Percentiles rank a stretch among this genome's conserved stretches.
phyloP scores from a whole-genome alignment of 2,113 vertebrate genomes.

The Gracilinanus agilis region DNA sequence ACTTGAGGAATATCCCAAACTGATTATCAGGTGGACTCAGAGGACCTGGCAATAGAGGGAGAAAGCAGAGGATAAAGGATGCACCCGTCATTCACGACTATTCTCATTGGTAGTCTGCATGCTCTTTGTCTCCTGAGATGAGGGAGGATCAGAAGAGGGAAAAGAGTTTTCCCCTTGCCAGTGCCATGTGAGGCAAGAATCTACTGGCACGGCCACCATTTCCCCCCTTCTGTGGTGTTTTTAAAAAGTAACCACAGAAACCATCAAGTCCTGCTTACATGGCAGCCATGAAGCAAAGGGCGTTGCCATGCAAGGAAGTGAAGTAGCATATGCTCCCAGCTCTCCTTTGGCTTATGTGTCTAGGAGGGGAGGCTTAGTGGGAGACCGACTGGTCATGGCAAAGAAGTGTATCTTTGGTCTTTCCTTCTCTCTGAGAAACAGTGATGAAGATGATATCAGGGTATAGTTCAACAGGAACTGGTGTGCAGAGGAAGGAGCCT shows the following conservation, averaged over 20 bases:
- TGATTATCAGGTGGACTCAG: conserved; percentile 27
- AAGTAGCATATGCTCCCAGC: neutral
- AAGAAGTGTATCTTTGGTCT: neutral
- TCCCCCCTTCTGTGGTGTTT: neutral
- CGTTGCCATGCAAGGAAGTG: neutral
- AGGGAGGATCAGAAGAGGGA: neutral
- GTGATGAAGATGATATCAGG: neutral
- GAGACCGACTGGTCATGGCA: neutral
- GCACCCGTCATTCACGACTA: neutral
- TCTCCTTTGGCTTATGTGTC: neutral
- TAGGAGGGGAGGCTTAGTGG: neutral
- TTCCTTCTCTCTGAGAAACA: neutral
- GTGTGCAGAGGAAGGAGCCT: no score
- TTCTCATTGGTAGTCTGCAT: conserved; percentile 19
- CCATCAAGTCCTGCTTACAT: neutral
- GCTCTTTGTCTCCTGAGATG: conserved; percentile 40
- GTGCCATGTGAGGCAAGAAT: neutral
- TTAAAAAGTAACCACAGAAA: neutral
- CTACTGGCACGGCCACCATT: neutral
- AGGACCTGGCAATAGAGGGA: conserved; percentile 26
- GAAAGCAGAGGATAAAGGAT: conserved; percentile 29
- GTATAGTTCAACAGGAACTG: neutral
- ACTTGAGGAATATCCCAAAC: neutral
- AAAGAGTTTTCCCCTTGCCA: neutral
- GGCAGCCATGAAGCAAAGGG: neutral